phyloP scores from a whole-genome alignment of 2,797 vertebrate genomes.

The Austrolebias charrua region DNA sequence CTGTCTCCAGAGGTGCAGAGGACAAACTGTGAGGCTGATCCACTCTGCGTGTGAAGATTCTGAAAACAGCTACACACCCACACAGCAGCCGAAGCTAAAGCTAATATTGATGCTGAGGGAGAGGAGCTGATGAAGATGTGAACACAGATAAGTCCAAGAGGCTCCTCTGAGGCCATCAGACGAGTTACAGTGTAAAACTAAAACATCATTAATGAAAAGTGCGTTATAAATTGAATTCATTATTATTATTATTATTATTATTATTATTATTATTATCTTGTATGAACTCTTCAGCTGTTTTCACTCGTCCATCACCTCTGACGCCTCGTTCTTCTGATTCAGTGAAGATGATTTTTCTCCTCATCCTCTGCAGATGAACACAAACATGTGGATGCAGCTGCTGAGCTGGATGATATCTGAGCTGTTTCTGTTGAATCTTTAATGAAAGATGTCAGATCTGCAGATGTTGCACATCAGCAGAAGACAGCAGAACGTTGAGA shows the following conservation, averaged over 20 bases:
- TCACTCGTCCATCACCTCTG: no score
- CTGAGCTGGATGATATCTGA: neutral
- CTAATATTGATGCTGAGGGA: slow-evolving; percentile 31
- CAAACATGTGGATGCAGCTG: neutral
- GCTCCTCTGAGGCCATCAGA: no score
- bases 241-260: no score
- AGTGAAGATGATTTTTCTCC: no score
- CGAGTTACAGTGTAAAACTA: no score
- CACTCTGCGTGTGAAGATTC: neutral
- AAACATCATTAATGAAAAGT: no score
- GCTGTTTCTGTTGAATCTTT: neutral
- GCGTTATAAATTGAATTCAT: no score
- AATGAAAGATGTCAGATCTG: neutral
- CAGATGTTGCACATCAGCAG: neutral
- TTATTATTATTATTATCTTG: no score
- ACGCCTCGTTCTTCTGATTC: no score
- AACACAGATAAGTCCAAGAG: no score
- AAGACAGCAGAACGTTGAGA: neutral
- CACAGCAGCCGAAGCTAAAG: neutral
- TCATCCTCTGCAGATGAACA: no score
- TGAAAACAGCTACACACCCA: slow-evolving; percentile 17
- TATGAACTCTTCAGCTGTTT: no score
- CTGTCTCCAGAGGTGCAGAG: neutral
- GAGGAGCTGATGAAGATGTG: neutral
- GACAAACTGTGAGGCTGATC: neutral